phyloP scores from a whole-genome alignment of 2,888 invertebrate species.

The Tineola bisselliella region DNA sequence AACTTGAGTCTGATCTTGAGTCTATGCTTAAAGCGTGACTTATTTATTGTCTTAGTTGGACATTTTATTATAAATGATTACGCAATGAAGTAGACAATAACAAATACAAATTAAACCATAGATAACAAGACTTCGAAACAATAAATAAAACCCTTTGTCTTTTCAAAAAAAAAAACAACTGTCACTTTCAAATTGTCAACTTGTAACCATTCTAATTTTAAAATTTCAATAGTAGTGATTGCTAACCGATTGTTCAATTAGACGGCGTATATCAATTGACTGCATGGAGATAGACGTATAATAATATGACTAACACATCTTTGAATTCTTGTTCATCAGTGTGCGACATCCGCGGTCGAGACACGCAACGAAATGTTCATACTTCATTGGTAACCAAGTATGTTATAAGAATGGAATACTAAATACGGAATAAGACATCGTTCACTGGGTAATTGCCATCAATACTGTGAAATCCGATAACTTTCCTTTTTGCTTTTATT shows the following conservation, averaged over 20 bases:
- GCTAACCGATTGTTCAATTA: background rate
- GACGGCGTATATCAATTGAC: background rate
- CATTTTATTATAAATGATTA: no score
- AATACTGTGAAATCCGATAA: slow-evolving; percentile 7
- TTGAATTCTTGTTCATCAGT: background rate
- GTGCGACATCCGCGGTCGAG: slow-evolving; percentile 7
- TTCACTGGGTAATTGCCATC: slow-evolving; percentile 7
- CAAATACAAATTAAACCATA: no score
- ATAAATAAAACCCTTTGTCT: no score
- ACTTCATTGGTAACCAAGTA: slow-evolving; percentile 6
- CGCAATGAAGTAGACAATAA: no score
- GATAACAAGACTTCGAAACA: no score
- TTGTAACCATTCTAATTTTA: no score
- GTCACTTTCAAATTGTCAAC: no score
- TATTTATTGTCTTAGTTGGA: no score
- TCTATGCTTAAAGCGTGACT: no score
- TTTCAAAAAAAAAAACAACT: no score
- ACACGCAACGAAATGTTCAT: background rate
- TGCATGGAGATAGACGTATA: background rate
- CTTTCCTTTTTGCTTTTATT: slow-evolving; percentile 7
- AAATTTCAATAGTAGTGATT: no score
- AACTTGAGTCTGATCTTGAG: no score
- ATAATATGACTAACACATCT: background rate
- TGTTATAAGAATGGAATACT: slow-evolving; percentile 11
- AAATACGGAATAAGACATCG: background rate